Conservation (phyloP, 37 sponge, comb jelly and placozoan genomes). For the Hormiphora californensis region DNA sequence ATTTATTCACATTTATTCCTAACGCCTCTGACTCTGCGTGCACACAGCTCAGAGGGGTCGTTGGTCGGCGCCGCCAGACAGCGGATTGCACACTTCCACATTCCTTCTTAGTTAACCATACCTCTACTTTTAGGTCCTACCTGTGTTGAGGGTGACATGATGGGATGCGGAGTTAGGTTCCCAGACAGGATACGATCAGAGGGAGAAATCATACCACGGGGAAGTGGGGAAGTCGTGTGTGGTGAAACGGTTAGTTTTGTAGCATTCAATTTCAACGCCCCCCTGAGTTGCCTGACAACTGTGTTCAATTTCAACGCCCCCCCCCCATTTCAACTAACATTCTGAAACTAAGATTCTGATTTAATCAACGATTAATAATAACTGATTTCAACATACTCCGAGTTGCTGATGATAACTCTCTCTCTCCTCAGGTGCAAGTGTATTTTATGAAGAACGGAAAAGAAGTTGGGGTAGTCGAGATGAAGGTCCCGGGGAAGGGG, state of each 20-base stretch:
- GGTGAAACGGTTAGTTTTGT: background rate
- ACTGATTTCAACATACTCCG: background rate
- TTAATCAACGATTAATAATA: no score
- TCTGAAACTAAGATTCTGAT: no score
- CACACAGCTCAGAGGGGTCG: no score
- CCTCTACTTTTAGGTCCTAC: no score
- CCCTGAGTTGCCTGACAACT: no score
- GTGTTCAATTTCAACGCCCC: no score
- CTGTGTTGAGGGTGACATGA: background rate
- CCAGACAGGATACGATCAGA: slow-evolving; percentile 5
- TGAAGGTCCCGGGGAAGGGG: slow-evolving; percentile 8
- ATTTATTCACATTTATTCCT: no score
- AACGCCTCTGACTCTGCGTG: no score
- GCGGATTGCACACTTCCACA: no score
- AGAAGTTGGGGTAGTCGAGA: background rate
- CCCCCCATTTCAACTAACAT: no score
- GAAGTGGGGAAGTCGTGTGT: background rate
- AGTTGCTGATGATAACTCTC: background rate
- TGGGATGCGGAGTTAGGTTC: slow-evolving; percentile 45
- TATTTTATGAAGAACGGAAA: slow-evolving; percentile 16
- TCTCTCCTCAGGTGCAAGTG: background rate
- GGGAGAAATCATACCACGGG: background rate
- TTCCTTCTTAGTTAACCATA: no score
- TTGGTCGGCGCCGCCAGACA: no score
- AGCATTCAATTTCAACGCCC: background rate